Evolutionary conservation across 2,797 vertebrate genomes (phyloP).

Genomic region (Petrocephalus sullivani): DNA sequence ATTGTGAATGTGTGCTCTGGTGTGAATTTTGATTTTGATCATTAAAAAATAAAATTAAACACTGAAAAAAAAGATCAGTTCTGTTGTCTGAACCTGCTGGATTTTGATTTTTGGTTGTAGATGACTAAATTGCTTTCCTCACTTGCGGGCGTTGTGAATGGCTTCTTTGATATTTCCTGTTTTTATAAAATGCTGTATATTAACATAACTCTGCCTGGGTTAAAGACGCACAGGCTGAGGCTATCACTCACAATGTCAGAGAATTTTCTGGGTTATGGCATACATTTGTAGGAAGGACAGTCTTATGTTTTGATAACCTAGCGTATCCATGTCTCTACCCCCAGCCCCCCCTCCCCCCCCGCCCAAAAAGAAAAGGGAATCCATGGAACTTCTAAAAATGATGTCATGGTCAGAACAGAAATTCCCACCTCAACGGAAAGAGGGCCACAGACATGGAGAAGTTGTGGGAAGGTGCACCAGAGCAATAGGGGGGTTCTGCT

Average conservation of each 20-base stretch:
- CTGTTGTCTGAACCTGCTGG: background rate
- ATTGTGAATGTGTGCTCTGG: conserved; percentile 1
- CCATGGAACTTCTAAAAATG: conserved; percentile 45
- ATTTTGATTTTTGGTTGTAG: background rate
- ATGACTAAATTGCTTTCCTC: background rate
- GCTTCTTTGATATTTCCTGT: background rate
- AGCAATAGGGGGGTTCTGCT: background rate
- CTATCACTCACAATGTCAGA: conserved; percentile 49
- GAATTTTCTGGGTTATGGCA: conserved; percentile 53
- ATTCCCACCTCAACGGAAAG: background rate
- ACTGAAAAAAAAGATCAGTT: background rate
- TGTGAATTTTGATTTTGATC: background rate
- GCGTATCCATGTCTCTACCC: conserved; percentile 61
- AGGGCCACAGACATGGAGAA: conserved; percentile 53
- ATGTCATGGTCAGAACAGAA: background rate
- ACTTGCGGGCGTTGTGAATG: background rate
- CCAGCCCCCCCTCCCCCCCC: background rate
- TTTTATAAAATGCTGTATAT: background rate
- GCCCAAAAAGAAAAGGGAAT: conserved; percentile 20
- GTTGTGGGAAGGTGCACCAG: conserved; percentile 20
- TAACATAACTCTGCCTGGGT: background rate
- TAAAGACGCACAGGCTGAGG: background rate
- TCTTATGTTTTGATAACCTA: conserved; percentile 61
- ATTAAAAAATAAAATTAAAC: background rate
- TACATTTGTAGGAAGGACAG: conserved; percentile 62